Conservation (phyloP, 2,888 invertebrate species). For the Sphaerophoria rueppellii region DNA sequence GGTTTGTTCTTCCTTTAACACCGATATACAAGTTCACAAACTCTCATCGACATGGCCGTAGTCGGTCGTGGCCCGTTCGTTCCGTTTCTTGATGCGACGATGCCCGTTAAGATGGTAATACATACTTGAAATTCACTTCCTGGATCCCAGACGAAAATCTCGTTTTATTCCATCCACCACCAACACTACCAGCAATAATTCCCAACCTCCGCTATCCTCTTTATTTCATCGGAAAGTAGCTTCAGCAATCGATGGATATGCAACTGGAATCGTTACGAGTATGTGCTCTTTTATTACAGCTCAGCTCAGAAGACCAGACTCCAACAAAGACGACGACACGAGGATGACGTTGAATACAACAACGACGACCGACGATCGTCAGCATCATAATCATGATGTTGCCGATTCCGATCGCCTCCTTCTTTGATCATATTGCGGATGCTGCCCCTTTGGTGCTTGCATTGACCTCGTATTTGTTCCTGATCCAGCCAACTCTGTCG, state of each 20-base stretch:
- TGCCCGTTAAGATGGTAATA: constrained; percentile 60
- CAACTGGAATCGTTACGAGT: constrained; percentile 62
- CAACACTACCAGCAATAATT: constrained; percentile 11
- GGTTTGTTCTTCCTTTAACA: constrained; percentile 58
- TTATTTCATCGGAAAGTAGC: constrained; percentile 16
- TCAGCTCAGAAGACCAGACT: too few species aligned
- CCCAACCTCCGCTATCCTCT: constrained; percentile 27
- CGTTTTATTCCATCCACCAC: constrained; percentile 47
- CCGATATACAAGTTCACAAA: constrained; percentile 2
- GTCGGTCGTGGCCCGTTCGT: neutral
- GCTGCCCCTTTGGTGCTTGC: constrained; percentile 67
- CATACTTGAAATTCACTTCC: constrained; percentile 70
- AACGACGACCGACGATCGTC: constrained; percentile 58
- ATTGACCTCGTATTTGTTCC: constrained; percentile 71
- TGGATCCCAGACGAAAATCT: constrained; percentile 73
- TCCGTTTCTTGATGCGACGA: constrained; percentile 26
- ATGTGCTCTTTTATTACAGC: constrained; percentile 52
- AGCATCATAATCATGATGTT: constrained; percentile 72
- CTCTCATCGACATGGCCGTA: neutral
- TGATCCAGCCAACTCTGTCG: constrained; percentile 46
- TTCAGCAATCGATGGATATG: constrained; percentile 58
- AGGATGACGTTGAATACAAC: neutral
- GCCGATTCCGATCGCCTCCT: constrained; percentile 70
- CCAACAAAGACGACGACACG: constrained; percentile 1
- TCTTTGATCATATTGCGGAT: constrained; percentile 72